A percentile compares a stretch with the other conserved stretches of the same genome.
Evolutionary conservation across 2,113 vertebrate species (phyloP).

Genomic region (Anseranas semipalmata): DNA sequence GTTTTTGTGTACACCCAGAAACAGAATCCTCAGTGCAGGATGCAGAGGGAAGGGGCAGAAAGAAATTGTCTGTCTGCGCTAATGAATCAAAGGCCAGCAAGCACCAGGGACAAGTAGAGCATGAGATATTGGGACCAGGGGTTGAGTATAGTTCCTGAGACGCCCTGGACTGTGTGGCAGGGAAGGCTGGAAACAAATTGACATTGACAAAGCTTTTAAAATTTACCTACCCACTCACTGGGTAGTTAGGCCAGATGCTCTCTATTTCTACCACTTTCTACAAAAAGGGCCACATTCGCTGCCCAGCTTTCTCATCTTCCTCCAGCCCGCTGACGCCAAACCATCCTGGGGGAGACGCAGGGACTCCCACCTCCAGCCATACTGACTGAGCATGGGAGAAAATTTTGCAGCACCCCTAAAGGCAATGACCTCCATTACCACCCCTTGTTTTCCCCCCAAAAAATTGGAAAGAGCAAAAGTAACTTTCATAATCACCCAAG

Average conservation of each 20-base stretch:
- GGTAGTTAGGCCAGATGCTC: neutral
- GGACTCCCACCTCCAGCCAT: fast-evolving
- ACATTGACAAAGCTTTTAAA: conserved; percentile 20
- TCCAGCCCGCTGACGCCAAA: neutral
- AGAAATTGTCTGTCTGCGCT: neutral
- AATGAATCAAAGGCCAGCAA: neutral
- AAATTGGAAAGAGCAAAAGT: neutral
- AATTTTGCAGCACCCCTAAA: neutral
- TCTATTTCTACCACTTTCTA: neutral
- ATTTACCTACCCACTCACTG: neutral
- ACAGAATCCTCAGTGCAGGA: neutral
- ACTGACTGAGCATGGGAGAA: fast-evolving
- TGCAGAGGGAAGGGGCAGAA: neutral
- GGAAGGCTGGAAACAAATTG: neutral
- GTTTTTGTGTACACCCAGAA: fast-evolving
- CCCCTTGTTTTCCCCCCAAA: fast-evolving
- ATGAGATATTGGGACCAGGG: neutral
- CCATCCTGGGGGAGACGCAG: neutral
- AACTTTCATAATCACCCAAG: too few species aligned
- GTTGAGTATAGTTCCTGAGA: neutral
- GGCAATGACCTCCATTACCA: fast-evolving
- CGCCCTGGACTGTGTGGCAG: neutral
- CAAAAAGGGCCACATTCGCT: too few species aligned
- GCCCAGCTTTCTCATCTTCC: neutral
- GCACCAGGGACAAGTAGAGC: conserved; percentile 48